A percentile compares a stretch with the other conserved stretches of the same genome.
phyloP scores from a whole-genome alignment of 2,113 vertebrate species.

The Ornithorhynchus anatinus region DNA sequence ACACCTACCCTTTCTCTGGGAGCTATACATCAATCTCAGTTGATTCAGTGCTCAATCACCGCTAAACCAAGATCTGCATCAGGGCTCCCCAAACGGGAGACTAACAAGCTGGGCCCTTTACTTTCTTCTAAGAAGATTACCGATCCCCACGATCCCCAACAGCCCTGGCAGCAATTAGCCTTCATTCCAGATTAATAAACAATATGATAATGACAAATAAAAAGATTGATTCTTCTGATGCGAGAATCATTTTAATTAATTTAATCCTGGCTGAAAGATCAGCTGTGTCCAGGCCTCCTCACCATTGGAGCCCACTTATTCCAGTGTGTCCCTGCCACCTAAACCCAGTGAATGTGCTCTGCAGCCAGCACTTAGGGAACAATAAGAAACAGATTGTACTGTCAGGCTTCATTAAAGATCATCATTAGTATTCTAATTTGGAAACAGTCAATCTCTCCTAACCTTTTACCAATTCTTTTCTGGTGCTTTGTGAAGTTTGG shows the following conservation, averaged over 20 bases:
- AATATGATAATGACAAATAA: slow-evolving; percentile 75
- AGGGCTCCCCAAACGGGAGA: slow-evolving; percentile 14
- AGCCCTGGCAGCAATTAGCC: slow-evolving; percentile 75
- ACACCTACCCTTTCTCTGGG: not conserved
- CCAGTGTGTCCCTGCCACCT: slow-evolving; percentile 67
- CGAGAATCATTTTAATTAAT: slow-evolving; percentile 88
- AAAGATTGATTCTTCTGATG: slow-evolving; percentile 76
- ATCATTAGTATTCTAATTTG: slow-evolving; percentile 97
- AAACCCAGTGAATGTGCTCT: slow-evolving; percentile 79
- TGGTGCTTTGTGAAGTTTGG: slow-evolving; percentile 71
- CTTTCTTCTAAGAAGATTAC: slow-evolving; percentile 65
- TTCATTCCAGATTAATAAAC: slow-evolving; percentile 78
- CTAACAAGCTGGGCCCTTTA: slow-evolving; percentile 57
- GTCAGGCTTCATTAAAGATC: slow-evolving; percentile 98
- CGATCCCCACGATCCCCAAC: slow-evolving; percentile 40
- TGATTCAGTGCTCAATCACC: no score
- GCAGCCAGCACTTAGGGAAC: slow-evolving; percentile 86
- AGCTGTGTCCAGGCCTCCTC: slow-evolving; percentile 78
- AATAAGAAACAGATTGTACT: slow-evolving; percentile 99
- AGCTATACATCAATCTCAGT: not conserved
- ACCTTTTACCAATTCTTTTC: slow-evolving; percentile 73
- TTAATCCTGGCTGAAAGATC: slow-evolving; percentile 93
- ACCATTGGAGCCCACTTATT: slow-evolving; percentile 75
- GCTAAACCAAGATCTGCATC: no score
- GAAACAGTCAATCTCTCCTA: slow-evolving; percentile 74